Evolutionary conservation across 2,888 invertebrate species (phyloP).

Genomic region (Geophilus truncorum): DNA sequence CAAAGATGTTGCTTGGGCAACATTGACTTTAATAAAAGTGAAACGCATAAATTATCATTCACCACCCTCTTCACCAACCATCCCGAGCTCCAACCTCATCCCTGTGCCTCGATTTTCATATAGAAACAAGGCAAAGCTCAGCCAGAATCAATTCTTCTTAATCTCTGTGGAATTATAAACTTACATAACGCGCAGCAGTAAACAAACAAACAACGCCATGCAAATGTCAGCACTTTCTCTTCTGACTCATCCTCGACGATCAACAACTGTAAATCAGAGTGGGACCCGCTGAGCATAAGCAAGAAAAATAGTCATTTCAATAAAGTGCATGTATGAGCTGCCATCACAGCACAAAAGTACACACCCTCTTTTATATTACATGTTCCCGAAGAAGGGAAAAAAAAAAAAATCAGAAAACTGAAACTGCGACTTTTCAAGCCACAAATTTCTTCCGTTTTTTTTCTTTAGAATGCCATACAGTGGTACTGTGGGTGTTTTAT

Average conservation of each 20-base stretch:
- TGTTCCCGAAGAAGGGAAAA: background rate
- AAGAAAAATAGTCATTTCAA: background rate
- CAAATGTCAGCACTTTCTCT: slow-evolving; percentile 4
- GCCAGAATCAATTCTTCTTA: background rate
- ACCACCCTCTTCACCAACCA: background rate
- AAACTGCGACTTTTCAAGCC: slow-evolving; percentile 19
- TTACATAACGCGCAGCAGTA: background rate
- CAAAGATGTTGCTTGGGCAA: slow-evolving; percentile 27
- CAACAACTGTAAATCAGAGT: slow-evolving; percentile 14
- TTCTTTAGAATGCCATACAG: slow-evolving; percentile 3
- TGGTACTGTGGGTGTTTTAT: slow-evolving; percentile 3
- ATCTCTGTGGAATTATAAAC: slow-evolving; percentile 24
- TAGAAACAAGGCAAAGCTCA: background rate
- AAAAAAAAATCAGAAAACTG: background rate
- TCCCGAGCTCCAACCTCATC: background rate
- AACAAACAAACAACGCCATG: slow-evolving; percentile 15
- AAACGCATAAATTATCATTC: slow-evolving; percentile 22
- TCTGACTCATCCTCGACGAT: slow-evolving; percentile 18
- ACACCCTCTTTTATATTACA: background rate
- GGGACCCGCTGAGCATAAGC: slow-evolving; percentile 20
- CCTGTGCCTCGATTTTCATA: slow-evolving; percentile 3
- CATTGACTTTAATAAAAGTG: slow-evolving; percentile 27
- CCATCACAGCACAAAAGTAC: slow-evolving; percentile 15
- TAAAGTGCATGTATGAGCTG: slow-evolving; percentile 5
- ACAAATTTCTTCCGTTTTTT: slow-evolving; percentile 17